Evolutionary conservation across 2,888 invertebrate genomes (phyloP).

Genomic region (Flabesymbios commensalis): DNA sequence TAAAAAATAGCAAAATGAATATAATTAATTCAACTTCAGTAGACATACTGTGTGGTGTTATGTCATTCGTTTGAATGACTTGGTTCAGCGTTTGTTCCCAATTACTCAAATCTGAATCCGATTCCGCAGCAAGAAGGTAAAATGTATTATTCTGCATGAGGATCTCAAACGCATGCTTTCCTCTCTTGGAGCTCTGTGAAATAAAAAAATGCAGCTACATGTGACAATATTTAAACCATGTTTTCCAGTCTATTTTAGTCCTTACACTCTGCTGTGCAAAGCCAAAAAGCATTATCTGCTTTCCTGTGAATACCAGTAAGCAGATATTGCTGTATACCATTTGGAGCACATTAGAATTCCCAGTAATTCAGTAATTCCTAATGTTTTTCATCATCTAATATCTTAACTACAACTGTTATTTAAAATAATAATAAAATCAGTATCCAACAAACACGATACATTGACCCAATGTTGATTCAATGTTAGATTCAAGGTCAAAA

Average conservation of each 20-base stretch:
- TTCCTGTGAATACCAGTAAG: too few relatives aligned
- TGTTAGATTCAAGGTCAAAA: too few relatives aligned
- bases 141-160: slow-evolving; percentile 85
- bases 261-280: too few relatives aligned
- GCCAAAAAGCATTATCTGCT: too few relatives aligned
- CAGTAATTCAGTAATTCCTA: too few relatives aligned
- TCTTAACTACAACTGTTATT: too few relatives aligned
- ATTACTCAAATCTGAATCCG: slow-evolving; percentile 78
- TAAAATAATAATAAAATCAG: too few relatives aligned
- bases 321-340: too few relatives aligned
- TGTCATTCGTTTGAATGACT: slow-evolving; percentile 70
- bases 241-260: neutral
- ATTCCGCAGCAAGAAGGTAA: slow-evolving; percentile 84
- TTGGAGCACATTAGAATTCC: too few relatives aligned
- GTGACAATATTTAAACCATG: neutral
- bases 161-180: slow-evolving; percentile 84
- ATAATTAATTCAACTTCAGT: neutral
- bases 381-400: too few relatives aligned
- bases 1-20: neutral
- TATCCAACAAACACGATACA: too few relatives aligned
- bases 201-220: neutral
- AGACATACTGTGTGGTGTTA: neutral
- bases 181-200: slow-evolving; percentile 78
- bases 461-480: too few relatives aligned
- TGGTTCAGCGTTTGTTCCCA: slow-evolving; percentile 83